Base-by-base conservation (phyloP, 2,888 invertebrate genomes). In the Hyposoter dolosus region DNA sequence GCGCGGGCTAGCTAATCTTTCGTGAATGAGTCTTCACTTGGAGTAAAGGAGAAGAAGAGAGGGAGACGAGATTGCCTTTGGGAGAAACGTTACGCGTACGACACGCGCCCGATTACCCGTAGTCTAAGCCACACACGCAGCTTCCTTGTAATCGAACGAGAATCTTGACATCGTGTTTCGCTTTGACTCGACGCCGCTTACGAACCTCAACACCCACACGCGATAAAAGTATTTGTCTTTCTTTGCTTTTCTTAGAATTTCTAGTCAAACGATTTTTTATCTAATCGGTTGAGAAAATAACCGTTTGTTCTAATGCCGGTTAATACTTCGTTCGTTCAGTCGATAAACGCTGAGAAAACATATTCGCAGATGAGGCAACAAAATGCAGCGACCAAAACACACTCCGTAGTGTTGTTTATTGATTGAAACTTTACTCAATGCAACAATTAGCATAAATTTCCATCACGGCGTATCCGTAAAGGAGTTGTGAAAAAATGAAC, bases 1-100 rank as follows among this genome's bases (percentile, higher is more conserved):
- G 63, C 32, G 35, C 60, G 78, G 72, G 47, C 83, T 50, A 74
- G 75, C 83, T 71, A 76, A 80, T 84, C 84, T 84, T 53, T 84
- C 4, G 75, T 84, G 75, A 84, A 84, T 80, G 84, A 76, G 45
- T 76, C 23, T 23, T 23, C 23, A 23, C 23, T 56, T 28, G 56
- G 56, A 56, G 23, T 19, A 12, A 28, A 23, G 12, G 7, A 23
- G 23, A 23, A n/a, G 2, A n/a, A n/a, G n/a, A n/a, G 50, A n/a
- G 50, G 68, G 40, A 56, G 19, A 56, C 19, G 50, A 19, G 69
- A 84, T 76, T 53, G 76, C 43, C 47, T 32, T 7, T 60, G 28
- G n/a, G n/a, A 23, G 76, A 32, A 47, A 32, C 68, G 60, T 56
- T 35, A 53, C 43, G 50, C 28, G 32, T 6, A 43, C 66, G 28